Base-by-base conservation (phyloP, 2,113 vertebrate species). In the Epinephelus cyanopodus region DNA sequence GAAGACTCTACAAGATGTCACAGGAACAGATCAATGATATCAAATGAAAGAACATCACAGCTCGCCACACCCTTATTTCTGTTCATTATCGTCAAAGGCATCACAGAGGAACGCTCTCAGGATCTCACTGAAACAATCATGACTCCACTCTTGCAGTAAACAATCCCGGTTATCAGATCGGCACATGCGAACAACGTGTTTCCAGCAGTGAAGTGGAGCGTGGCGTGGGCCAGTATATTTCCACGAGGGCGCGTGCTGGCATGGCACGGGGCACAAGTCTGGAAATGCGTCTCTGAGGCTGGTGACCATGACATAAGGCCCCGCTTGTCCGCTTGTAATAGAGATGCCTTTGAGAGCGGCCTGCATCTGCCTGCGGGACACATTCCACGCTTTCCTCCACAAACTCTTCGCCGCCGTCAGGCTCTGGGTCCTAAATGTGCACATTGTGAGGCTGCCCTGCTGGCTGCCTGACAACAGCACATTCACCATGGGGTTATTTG, bases 321-420 rank as follows among this genome's bases (percentile, higher is more conserved):
- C 67, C 5, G 73, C 78, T 95, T 96, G 95, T 95, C 85, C 87
- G 50, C 74, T 42, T 17, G 84, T 81, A 90, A 95, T 93, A 95
- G 94, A 94, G 94, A 92, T 84, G 87, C 87, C 92, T 95, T 95
- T 96, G 90, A 95, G 92, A 89, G 62, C 18, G 29, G 77, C 86
- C 82, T n/a, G 72, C 84, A 56, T 89, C 82, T 78, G 90, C 88
- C 91, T 69, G 88, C 78, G 21, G 87, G 90, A 90, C 74, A 86
- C 93, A 93, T 94, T 93, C 93, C 93, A 90, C 63, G 70, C 86
- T 88, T 86, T 92, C 90, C 92, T 90, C 92, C 81, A 84, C 90
- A 94, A 91, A 93, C 91, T 90, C 90, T 61, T 76, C 50, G 45
- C 72, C 23, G 65, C 89, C 76, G 12, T 78, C 75, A 73, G 83